Base-by-base conservation (phyloP, 2,113 vertebrate species). In the Halichoerus grypus region DNA sequence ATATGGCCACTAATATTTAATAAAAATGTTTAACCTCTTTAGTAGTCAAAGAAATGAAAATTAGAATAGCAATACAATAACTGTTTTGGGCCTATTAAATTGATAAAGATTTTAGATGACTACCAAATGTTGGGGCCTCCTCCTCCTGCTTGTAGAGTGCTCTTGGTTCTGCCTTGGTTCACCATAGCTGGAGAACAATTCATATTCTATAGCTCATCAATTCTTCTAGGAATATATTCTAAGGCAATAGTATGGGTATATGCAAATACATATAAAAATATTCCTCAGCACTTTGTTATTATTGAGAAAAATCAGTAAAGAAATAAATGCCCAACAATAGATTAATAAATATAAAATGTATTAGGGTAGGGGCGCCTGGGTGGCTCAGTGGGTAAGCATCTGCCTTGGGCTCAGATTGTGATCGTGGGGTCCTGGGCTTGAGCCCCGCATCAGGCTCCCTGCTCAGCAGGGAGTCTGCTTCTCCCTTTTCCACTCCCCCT, bases 1-100 rank as follows among this genome's bases (percentile, higher is more conserved):
- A 4, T 88, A 74, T 95, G 24, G 42, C 12, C 51, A 96, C 28
- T 95, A 57, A 59, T 92, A 97, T 85, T 97, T 97, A 49, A 87
- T 88, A 72, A 90, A 92, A 71, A 69, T n/a, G 24, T 57, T 71
- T 95, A 49, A 28, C 33, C 26, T 95, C 13, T 36, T 91, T 89
- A n/a, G 9, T 87, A 87, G 95, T 74, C 42, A 92, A 90, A 81
- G 18, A 84, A 57, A 82, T 93, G 65, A 95, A 92, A 92, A 94
- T 81, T 67, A 61, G 57, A 83, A 57, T 28, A 39, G 26, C 21
- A 83, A 33, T 82, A 33, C 18, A 26, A 0, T 72, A 39, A 91
- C 33, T 87, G 21, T 53, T 95, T 89, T 67, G 67, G 36, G 22
- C 36, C 55, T 63, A 39, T 88, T 22, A 94, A 51, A 83, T 36